A percentile compares a stretch with the other conserved stretches of the same genome.
Conservation (phyloP, 2,797 vertebrate genomes). For the Poeciliopsis infans region DNA sequence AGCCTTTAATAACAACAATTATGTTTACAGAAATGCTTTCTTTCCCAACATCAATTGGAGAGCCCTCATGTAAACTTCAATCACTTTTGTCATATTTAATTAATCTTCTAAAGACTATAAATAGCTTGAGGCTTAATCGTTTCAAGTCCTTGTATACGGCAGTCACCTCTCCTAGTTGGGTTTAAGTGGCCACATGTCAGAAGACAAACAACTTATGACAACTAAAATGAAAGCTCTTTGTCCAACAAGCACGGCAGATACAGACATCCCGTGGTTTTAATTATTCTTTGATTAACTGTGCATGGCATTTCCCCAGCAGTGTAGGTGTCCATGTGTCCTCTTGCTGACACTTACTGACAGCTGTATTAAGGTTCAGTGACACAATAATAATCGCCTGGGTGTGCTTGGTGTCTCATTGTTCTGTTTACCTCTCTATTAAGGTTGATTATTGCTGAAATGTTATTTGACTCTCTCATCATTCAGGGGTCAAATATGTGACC, state of each 20-base stretch:
- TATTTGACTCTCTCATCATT: conserved; percentile 64
- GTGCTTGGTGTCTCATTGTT: conserved; percentile 45
- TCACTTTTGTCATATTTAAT: conserved; percentile 46
- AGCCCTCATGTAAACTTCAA: conserved; percentile 24
- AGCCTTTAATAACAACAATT: conserved; percentile 31
- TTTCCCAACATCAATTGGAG: conserved; percentile 28
- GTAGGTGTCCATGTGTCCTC: conserved; percentile 63
- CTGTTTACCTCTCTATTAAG: conserved; percentile 49
- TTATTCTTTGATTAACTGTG: conserved; percentile 67
- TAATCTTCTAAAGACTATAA: conserved; percentile 45
- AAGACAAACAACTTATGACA: conserved; percentile 64
- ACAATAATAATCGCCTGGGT: conserved; percentile 54
- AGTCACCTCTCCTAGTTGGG: conserved; percentile 54
- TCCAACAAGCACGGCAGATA: conserved; percentile 56
- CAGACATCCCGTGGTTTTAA: conserved; percentile 51
- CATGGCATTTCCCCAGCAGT: conserved; percentile 59
- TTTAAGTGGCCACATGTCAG: conserved; percentile 75
- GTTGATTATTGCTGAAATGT: conserved; percentile 74
- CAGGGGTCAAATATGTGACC: conserved; percentile 75
- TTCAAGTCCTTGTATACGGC: conserved; percentile 48
- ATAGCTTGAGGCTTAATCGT: conserved; percentile 49
- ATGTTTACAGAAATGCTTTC: conserved; percentile 38
- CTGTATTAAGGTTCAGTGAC: conserved; percentile 59
- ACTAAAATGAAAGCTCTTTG: conserved; percentile 71
- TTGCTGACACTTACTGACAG: conserved; percentile 61